A percentile compares a stretch with the other conserved stretches of the same genome.
These are phyloP conservation scores for Paracanthobrama guichenoti DNA, from an alignment of 2,113 vertebrate species.

Conservation along the genomic window DNA sequence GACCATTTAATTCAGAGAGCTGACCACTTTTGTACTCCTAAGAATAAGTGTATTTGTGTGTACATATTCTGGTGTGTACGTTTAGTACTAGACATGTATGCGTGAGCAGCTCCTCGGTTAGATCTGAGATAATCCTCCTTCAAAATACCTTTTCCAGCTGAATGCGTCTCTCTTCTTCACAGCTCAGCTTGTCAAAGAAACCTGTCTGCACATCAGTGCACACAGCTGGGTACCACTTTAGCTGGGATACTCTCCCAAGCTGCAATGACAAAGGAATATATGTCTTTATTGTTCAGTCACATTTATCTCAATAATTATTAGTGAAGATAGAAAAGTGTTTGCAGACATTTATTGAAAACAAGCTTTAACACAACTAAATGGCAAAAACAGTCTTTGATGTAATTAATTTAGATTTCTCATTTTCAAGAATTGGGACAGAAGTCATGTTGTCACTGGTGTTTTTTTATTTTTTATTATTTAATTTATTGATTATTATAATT, in stretches of 20 bases:
- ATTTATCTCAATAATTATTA: background rate
- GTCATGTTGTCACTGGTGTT: background rate
- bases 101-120: background rate
- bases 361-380: background rate
- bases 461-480: background rate
- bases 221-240: constrained; percentile 5
- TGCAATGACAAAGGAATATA: background rate
- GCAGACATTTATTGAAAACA: background rate
- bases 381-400: background rate
- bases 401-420: background rate
- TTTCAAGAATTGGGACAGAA: background rate
- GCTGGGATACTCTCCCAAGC: background rate
- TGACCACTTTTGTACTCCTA: background rate
- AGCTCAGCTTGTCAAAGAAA: constrained; percentile 17
- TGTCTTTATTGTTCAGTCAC: constrained; percentile 18
- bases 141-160: constrained; percentile 27
- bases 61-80: constrained; percentile 19
- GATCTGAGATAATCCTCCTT: constrained; percentile 31
- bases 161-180: constrained; percentile 8
- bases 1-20: background rate
- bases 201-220: constrained; percentile 23
- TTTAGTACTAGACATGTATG: background rate
- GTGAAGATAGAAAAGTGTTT: background rate
- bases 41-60: constrained; percentile 19
- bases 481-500: background rate